Base-by-base conservation (phyloP, 2,888 invertebrate species). In the Chesias legatella region DNA sequence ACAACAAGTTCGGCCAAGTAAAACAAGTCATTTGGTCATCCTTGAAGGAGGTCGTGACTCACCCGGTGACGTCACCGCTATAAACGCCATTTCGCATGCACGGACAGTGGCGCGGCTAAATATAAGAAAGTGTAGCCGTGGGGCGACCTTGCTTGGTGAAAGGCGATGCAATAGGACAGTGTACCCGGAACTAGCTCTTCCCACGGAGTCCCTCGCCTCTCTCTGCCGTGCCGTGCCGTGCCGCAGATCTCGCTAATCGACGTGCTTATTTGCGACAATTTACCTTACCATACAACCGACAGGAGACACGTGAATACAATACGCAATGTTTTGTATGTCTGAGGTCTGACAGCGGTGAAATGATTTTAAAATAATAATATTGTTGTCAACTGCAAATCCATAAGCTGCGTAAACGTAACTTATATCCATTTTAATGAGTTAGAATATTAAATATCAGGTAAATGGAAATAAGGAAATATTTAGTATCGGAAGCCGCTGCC, bases 121-220 rank as follows among this genome's bases (percentile, higher is more conserved):
- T 84, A 81, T 83, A 86, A 84, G 86, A 88, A 88, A 88, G 88
- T 86, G 77, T 83, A 17, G 13, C 13, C 80, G 72, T 80, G 84
- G 83, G 56, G 64, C 86, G 86, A 86, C 86, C 86, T 88, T 84
- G 75, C 71, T 43, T 41, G 84, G 85, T 85, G 85, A 86, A 88
- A 86, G 86, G 86, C 78, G 76, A 67, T 74, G 67, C 66, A 73
- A 80, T 85, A 72, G 84, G 75, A 73, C 84, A 84, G 79, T 25
- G 45, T 32, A 45, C 40, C 83, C 86, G 85, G 86, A 85, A 79
- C 84, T 83, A 63, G 68, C 75, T 75, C 83, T 81, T 85, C 85
- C 83, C 84, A 83, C 85, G 80, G 69, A 62, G 67, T 65, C 74
- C 69, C 70, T 69, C 70, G 74, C 72, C 73, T 67, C 76, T 69